Evolutionary conservation across 2,888 invertebrate genomes (phyloP), one percentile per base, ranked within the genome.

Genomic region (Hypomecis atomaria): DNA sequence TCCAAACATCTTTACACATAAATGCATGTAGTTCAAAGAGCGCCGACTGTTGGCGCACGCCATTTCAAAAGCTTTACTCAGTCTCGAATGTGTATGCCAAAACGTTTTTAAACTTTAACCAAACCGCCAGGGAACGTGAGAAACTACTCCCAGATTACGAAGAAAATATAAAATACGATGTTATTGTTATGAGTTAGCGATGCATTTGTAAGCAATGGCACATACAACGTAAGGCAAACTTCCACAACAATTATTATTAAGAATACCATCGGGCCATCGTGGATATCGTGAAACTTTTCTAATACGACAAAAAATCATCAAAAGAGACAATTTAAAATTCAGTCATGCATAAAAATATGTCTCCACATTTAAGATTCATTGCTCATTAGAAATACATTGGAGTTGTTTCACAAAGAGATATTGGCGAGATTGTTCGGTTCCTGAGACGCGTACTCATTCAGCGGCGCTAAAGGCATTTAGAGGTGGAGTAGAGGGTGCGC

Each of bases 391-490:
- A 79, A 81, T 79, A 81, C 79, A 82, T 64, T 53, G 52, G 74
- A 75, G 72, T 77, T 79, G 77, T 82, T 78, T 79, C 69, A 74
- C 68, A 67, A 78, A 74, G 74, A 77, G 78, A 81, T 82, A 83
- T 83, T 82, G 76, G 75, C 75, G 75, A 82, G 80, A 81, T 84
- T 81, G 78, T 78, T 82, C 79, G 75, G 74, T 76, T 81, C 73
- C 71, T 81, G 73, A 79, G 78, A 79, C 75, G 75, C 74, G 76
- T 75, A 78, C 77, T 86, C 79, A 82, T 85, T 84, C 79, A 78
- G 76, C 76, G 74, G 77, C 74, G 82, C 79, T 83, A 82, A 86
- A 86, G 82, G 83, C 86, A 83, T 86, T 88, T 85, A 81, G 77
- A 85, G 81, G 77, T 76, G 77, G 79, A 80, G 78, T 76, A 78